Evolutionary conservation across 1,140 invertebrate genomes (phyloP).

Genomic region (Asbolus verrucosus): DNA sequence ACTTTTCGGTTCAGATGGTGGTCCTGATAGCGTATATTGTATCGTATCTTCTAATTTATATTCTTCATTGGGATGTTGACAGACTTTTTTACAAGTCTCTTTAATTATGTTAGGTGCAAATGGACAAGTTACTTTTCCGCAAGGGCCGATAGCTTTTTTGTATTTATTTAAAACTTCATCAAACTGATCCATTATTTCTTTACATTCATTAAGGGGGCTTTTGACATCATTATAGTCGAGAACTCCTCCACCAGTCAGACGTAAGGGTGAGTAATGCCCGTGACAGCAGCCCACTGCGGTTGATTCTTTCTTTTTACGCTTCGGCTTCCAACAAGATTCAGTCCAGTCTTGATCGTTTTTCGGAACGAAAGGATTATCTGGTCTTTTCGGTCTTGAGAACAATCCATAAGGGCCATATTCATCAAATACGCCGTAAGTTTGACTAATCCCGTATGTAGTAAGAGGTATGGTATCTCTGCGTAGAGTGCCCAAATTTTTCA

Average conservation of each 20-base stretch:
- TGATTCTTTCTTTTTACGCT: not conserved
- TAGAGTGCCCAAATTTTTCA: slow-evolving; percentile 59
- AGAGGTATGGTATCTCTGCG: slow-evolving; percentile 56
- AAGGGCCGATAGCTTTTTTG: slow-evolving; percentile 60
- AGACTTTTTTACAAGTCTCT: slow-evolving; percentile 55
- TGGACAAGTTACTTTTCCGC: slow-evolving; percentile 59
- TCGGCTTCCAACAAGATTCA: slow-evolving; percentile 1
- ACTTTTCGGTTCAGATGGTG: slow-evolving; percentile 34
- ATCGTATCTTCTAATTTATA: no score
- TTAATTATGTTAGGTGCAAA: slow-evolving; percentile 53
- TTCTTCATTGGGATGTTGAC: slow-evolving; percentile 40
- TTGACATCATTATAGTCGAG: slow-evolving; percentile 33
- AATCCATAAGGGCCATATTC: slow-evolving; percentile 62
- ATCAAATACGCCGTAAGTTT: slow-evolving; percentile 61
- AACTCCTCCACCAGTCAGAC: slow-evolving; percentile 54
- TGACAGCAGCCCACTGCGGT: not conserved
- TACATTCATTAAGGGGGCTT: slow-evolving; percentile 58
- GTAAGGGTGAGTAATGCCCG: not conserved
- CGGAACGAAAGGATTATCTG: slow-evolving; percentile 57
- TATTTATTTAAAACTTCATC: slow-evolving; percentile 60
- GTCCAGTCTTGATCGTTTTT: slow-evolving; percentile 25
- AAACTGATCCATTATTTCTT: slow-evolving; percentile 61
- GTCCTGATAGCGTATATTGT: not conserved
- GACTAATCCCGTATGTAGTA: slow-evolving; percentile 60
- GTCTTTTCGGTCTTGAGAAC: slow-evolving; percentile 57